These are phyloP conservation scores for Teleopsis dalmanni DNA, from an alignment of 1,140 invertebrate species.

Conservation along the genomic window DNA sequence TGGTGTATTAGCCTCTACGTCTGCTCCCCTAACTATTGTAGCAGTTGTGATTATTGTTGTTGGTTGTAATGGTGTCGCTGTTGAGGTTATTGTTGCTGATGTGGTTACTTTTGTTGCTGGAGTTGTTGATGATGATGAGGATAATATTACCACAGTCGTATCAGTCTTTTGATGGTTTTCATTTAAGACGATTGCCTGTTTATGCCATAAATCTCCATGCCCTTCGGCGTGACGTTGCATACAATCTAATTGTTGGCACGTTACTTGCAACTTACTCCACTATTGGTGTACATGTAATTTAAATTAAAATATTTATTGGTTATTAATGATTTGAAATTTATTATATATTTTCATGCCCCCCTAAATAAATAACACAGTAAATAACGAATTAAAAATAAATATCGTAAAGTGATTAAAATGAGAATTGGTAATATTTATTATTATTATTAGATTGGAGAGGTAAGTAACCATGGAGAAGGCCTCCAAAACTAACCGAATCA, in stretches of 20 bases:
- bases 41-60: constrained; percentile 18
- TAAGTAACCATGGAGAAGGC: too few relatives aligned
- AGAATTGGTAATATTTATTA: too few relatives aligned
- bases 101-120: constrained; percentile 5
- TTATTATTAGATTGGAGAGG: too few relatives aligned
- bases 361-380: too few relatives aligned
- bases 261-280: constrained; percentile 44
- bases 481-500: too few relatives aligned
- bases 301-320: too few relatives aligned
- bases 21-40: too few relatives aligned
- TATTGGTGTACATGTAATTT: too few relatives aligned
- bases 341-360: too few relatives aligned
- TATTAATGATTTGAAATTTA: too few relatives aligned
- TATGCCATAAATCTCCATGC: constrained; percentile 41
- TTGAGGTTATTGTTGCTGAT: constrained; percentile 18
- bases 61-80: constrained; percentile 14
- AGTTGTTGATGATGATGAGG: constrained; percentile 11
- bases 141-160: constrained; percentile 1
- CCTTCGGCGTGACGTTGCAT: constrained; percentile 42
- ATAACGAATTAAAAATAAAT: too few relatives aligned
- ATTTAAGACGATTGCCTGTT: constrained; percentile 39
- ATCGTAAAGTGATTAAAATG: too few relatives aligned
- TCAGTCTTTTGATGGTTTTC: constrained; percentile 24
- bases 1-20: background rate
- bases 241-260: constrained; percentile 43